Base-by-base conservation (phyloP, 92 coral and sea anemone genomes). In the Muricea muricata region DNA sequence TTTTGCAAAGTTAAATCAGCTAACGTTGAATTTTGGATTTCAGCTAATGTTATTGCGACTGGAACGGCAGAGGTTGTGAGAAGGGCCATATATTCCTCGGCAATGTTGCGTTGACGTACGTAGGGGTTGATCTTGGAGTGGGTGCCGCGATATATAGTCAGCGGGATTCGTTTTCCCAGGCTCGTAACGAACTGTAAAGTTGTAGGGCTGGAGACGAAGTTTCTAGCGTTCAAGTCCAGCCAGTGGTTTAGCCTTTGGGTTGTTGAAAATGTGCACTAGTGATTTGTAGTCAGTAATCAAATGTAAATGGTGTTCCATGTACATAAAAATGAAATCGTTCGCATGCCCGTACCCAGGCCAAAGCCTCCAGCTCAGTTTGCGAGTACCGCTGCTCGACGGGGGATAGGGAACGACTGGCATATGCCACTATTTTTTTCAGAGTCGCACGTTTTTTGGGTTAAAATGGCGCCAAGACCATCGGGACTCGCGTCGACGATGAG, bases 361-460 rank as follows among this genome's bases (percentile, higher is more conserved):
- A 40, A 24, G 90, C 90, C n/a, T 86, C 90, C 6, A 81, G 85
- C 63, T 86, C 86, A 25, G 75, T 86, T 72, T 86, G 85, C 33
- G 80, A 86, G 32, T 86, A 86, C 47, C 85, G 39, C 67, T 83
- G 90, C 20, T 86, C 90, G 7, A 86, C 85, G 10, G 66, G 60
- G 18, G 85, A 66, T 20, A 86, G 50, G 26, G 81, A 79, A 33
- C 90, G 85, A 72, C 86, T 79, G 11, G 85, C 70, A 40, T 86
- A 72, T 69, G 85, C 85, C 17, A 86, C 89, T 31, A 86, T 55
- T 65, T 14, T 71, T 54, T 46, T 65, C 78, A 24, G 80, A 63
- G 1, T 25, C 79, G 63, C 89, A 3, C 2, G 80, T 47, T 50
- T 76, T 81, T 41, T 85, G 89, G 0, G 84, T 85, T 13, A 82